Evolutionary conservation across 2,888 invertebrate genomes (phyloP), one percentile per base, ranked within the genome.

Genomic region (Pandemis cinnamomeana): DNA sequence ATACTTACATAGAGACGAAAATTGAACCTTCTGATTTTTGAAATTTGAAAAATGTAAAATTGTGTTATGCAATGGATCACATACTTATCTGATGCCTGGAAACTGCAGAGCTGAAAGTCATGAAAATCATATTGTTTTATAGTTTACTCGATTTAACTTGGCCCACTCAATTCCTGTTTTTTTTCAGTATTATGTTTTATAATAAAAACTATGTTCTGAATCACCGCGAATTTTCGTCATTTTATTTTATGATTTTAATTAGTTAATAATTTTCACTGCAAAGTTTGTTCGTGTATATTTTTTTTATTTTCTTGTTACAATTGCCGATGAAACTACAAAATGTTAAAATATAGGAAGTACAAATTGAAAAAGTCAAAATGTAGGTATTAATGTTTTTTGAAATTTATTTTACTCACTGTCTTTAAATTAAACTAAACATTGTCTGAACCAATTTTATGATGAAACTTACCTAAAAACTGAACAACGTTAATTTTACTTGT

Each of bases 91-190:
- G 41, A 0, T 61, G 2, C 41, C 20, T 20, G 13, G 8, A 41
- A 10, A 15, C 2, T 41, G 15, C 20, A 10, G 27, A 15, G 64
- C 72, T 72, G 51, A 72, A 72, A 72, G 51, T 58, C 72, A 72
- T 72, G 10, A 72, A 68, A 68, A 61, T 48, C 60, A 60, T 69
- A 61, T 1, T n/a, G 51, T 51, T 51, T 48, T n/a, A 13, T n/a
- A 51, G 6, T 51, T 51, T 51, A 5, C n/a, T 51, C n/a, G n/a
- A n/a, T n/a, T 13, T 6, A 51, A 48, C 48, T 48, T 48, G 11
- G 11, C 48, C 44, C 44, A 44, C 44, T 44, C 48, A 13, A 36
- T 36, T 36, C 2, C 51, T 7, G 4, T 51, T 51, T 51, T 51
- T 6, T 5, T 51, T 51, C 5, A 5, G 0, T 6, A 1, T 1